Evolutionary conservation across 2,113 vertebrate genomes (phyloP), one percentile per base, ranked within the genome.

Genomic region (Phaetusa simplex): DNA sequence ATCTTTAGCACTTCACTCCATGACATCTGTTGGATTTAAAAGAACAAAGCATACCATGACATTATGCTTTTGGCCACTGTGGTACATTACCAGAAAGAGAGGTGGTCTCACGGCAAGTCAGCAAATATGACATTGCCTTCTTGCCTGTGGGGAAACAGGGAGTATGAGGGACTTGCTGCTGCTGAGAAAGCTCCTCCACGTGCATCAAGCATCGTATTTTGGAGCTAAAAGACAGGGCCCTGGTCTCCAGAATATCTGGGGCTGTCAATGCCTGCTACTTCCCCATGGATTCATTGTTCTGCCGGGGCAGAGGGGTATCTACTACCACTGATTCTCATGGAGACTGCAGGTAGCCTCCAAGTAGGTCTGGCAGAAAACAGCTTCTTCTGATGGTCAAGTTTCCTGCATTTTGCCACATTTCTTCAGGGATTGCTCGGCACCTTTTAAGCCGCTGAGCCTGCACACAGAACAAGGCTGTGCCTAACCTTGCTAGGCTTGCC

Each of bases 101-200:
- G 34, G 22, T 49, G 27, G 14, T 64, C 59, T 77, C 20, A 8
- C 29, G 26, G 50, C 47, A 86, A 59, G 14, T 34, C 40, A 92
- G 40, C 22, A 84, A 69, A 83, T 53, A 47, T 2, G 3, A 32
- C 8, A 52, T 14, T 56, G 23, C 21, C 24, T 86, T 95, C 59
- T 81, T 38, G 1, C n/a, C 14, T 50, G 16, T 1, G 5, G 18
- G 8, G 32, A 0, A 45, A 47, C 12, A 17, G 18, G 18, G 23
- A 42, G 22, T 11, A 30, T 17, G 20, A 81, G 47, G 30, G 71
- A 64, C 26, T 58, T 89, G n/a, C 27, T 82, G 16, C 32, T 70
- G 30, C 43, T 72, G n/a, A 67, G 32, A 23, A 83, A 81, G 14
- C 19, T 76, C 52, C 30, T 86, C 70, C 38, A 49, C 3, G 2